Evolutionary conservation across 2,888 invertebrate species (phyloP).

Genomic region (Gymnosoma rotundatum): DNA sequence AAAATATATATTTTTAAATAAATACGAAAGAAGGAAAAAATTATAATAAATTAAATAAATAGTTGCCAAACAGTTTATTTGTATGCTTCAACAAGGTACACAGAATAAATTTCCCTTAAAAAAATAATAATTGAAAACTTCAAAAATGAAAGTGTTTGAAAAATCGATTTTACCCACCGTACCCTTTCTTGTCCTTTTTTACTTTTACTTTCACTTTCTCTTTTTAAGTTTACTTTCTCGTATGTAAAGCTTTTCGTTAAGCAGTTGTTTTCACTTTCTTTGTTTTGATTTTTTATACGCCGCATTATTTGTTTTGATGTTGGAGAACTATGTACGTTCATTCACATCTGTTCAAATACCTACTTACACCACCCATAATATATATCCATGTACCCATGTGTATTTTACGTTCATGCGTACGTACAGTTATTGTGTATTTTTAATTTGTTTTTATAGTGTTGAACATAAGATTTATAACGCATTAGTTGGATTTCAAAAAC

Average conservation of each 20-base stretch:
- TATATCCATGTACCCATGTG: background rate
- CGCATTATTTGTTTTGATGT: constrained; percentile 39
- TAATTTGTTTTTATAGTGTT: constrained; percentile 27
- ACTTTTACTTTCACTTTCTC: constrained; percentile 35
- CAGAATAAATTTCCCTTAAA: constrained; percentile 5
- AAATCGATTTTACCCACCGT: constrained; percentile 67
- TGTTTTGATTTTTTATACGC: constrained; percentile 64
- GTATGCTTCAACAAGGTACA: constrained; percentile 47
- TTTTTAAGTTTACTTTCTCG: constrained; percentile 11
- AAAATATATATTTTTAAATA: constrained; percentile 1
- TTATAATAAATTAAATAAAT: constrained; percentile 22
- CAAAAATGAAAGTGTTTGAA: constrained; percentile 61
- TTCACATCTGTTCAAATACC: background rate
- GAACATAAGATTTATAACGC: constrained; percentile 22
- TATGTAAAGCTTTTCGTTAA: constrained; percentile 30
- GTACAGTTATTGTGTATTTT: background rate
- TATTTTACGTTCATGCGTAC: background rate
- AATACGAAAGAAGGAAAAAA: constrained; percentile 32
- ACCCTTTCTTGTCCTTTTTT: constrained; percentile 31
- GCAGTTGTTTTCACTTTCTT: constrained; percentile 52
- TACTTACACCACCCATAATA: background rate
- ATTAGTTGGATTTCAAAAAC: constrained; percentile 31
- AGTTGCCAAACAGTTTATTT: constrained; percentile 18
- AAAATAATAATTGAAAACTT: constrained; percentile 43
- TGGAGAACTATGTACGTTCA: background rate